Base-by-base conservation (phyloP, 2,797 vertebrate species). In the Mycteria americana region DNA sequence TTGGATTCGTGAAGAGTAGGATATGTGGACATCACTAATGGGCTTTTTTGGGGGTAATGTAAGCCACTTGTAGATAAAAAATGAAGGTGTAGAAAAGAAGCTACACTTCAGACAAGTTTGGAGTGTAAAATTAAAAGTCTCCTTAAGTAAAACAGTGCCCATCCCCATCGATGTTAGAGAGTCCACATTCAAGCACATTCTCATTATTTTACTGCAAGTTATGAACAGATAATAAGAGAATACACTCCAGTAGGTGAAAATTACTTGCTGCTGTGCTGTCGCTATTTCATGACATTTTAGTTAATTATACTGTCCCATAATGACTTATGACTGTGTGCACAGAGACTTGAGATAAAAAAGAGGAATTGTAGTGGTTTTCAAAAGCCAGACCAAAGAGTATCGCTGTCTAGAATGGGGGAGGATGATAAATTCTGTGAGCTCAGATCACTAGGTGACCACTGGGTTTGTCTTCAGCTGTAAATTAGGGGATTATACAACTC, bases 291-390 rank as follows among this genome's bases (percentile, higher is more conserved):
- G 92, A 78, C 37, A 72, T 89, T 95, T 96, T 87, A 50, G 77
- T 95, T 97, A 95, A 94, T 95, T 93, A 65, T 77, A 23, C 37
- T 80, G 53, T 88, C 45, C 64, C 27, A 30, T 95, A 83, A 92
- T 87, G 86, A 88, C 67, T 93, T 95, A 57, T 0, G 30, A 60
- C 64, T 89, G 21, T 57, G 28, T 67, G 24, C 57, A 43, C 19
- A 82, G 56, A 82, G 56, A 37, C 56, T 76, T 57, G 33, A 89
- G 85, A 87, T 82, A n/a, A 82, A 94, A 94, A 72, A 19, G 45
- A 87, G 37, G 33, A 89, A 46, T 35, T 79, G 48, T 18, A 77
- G 41, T 60, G 37, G 21, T 56, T 93, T 87, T 92, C 41, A 54
- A 67, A 93, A 68, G 48, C 0, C 2, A 80, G 37, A 69, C 48